Base-by-base conservation (phyloP, 2,797 vertebrate genomes). In the Rhynchonycteris naso region DNA sequence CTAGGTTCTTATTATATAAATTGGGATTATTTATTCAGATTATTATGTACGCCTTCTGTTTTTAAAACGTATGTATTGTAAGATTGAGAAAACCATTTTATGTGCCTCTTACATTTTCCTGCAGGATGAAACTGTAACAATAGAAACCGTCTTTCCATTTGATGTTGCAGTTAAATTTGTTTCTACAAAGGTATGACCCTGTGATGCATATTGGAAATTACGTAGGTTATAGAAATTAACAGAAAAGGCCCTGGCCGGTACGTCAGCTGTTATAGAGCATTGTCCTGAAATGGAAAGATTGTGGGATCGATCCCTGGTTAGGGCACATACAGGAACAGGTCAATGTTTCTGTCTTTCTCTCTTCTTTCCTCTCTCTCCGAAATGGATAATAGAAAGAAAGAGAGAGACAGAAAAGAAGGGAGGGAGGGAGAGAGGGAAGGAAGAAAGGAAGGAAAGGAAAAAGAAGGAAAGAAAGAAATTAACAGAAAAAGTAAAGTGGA, bases 51-150 rank as follows among this genome's bases (percentile, higher is more conserved):
- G 63, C 18, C 11, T 91, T 72, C 56, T 83, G 21, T 21, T 94
- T 92, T 87, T 54, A 72, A 81, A 72, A 35, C 19, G 61, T 15
- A 18, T 68, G 19, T n/a, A 16, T 33, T 8, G 30, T 84, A 91
- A 0, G 33, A 88, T 15, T 47, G 35, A 66, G 33, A 71, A 81
- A 78, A 96, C 95, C 87, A 52, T 15, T 14, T 68, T 86, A 21
- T 65, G 15, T 93, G 50, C 66, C n/a, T 30, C 91, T 35, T 86
- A 43, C 9, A 11, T 93, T 95, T 69, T 72, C 66, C 90, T 92
- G 6, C 97, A 99, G 99, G 99, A 99, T 98, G 99, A 99, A 98
- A 99, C 99, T 1, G 98, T 99, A 56, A 99, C 98, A 30, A 98
- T 99, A 97, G 99, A 99, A 97, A 99, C 99, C 0, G 98, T 99